Percentiles rank a stretch among this genome's conserved stretches.
phyloP scores from a whole-genome alignment of 2,113 vertebrate species.

The Oophaga pumilio region DNA sequence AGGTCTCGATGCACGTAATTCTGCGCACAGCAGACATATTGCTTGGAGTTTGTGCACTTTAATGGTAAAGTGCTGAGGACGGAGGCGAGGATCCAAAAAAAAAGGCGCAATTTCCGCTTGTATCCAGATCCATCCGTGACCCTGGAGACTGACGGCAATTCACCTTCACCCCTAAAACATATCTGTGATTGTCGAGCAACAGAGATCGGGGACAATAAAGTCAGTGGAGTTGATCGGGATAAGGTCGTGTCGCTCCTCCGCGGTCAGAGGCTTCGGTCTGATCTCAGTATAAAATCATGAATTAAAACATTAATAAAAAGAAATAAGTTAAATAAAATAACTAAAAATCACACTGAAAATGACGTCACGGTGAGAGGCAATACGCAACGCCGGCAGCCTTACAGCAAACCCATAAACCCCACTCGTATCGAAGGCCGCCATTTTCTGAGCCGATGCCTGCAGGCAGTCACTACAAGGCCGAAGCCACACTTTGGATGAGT shows the following conservation, averaged over 20 bases:
- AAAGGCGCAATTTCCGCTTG: background rate
- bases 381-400: background rate
- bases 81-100: background rate
- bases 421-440: background rate
- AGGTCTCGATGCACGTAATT: conserved; percentile 24
- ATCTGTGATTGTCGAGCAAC: conserved; percentile 40
- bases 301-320: conserved; percentile 27
- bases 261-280: background rate
- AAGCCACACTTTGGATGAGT: background rate
- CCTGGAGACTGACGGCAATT: background rate
- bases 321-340: conserved; percentile 54
- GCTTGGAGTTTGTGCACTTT: background rate
- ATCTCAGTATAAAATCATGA: conserved; percentile 42
- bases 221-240: background rate
- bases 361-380: background rate
- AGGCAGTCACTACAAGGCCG: background rate
- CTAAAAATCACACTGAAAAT: conserved; percentile 5
- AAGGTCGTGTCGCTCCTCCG: background rate
- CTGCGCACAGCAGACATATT: background rate
- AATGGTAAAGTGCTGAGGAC: background rate
- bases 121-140: background rate
- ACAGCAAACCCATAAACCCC: background rate
- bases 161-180: background rate
- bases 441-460: background rate
- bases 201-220: background rate